These are phyloP conservation scores for Okamejei kenojei DNA, from an alignment of 2,797 vertebrate species.

Conservation along the genomic window DNA sequence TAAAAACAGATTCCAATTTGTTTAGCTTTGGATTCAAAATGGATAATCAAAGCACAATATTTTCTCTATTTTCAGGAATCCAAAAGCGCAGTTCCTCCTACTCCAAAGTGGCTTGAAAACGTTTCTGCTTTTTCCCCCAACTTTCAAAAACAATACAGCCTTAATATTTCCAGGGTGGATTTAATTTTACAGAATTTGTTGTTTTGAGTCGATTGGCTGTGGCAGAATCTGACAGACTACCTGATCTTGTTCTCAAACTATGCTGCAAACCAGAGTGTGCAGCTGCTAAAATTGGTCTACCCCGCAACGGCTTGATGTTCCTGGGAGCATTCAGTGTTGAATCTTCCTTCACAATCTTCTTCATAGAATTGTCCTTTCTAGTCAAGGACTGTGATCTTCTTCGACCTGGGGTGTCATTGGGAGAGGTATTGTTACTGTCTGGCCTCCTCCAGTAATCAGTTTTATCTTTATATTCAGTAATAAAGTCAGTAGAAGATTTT, in stretches of 20 bases:
- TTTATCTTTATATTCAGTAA: accelerated
- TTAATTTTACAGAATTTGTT: constrained; percentile 11
- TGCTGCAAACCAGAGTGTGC: neutral
- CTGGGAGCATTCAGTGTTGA: neutral
- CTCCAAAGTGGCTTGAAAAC: neutral
- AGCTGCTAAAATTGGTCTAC: neutral
- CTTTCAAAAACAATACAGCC: neutral
- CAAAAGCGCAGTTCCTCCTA: neutral
- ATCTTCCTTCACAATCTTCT: accelerated
- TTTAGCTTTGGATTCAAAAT: neutral
- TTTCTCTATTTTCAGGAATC: neutral
- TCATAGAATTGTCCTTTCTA: neutral
- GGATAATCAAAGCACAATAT: neutral
- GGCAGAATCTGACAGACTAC: neutral
- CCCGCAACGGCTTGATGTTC: neutral
- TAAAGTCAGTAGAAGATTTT: accelerated
- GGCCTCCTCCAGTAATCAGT: constrained; percentile 8
- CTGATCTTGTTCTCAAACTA: neutral
- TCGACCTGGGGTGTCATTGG: neutral
- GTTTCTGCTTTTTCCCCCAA: neutral
- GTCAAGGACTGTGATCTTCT: constrained; percentile 46
- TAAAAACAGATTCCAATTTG: neutral
- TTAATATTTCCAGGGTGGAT: constrained; percentile 39
- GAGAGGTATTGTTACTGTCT: accelerated
- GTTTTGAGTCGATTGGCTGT: neutral